Evolutionary conservation across 2,888 invertebrate genomes (phyloP), one percentile per base, ranked within the genome.

Genomic region (Pristionchus japonicus): DNA sequence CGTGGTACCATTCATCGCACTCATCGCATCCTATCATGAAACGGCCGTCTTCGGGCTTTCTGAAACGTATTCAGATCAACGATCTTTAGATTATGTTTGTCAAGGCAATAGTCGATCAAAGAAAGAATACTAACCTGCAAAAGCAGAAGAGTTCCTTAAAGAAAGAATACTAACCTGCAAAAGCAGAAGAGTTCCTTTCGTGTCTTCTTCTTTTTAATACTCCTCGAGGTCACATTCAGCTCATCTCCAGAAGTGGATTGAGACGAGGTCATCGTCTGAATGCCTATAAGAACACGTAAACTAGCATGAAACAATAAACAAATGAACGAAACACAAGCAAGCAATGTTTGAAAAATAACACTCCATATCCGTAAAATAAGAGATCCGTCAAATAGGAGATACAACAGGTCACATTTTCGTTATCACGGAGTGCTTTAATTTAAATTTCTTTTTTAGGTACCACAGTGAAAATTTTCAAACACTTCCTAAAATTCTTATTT

Each of bases 1-100:
- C 86, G 74, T 86, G 86, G 34, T 86, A 86, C 86, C 86, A 86
- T 52, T 74, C 86, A 17, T 74, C 52, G 37, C 86, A 86, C 20
- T 49, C 6, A 31, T 86, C 86, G 37, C 86, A 86, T 49, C 37
- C 47, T 9, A 86, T 86, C 86, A 86, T 86, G 49, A 86, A 86
- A 4, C 86, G 67, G 11, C 34, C 17, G 15, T 9, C 47, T 23
- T 70, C 86, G 31, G 85, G 43, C 67, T 47, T 17, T 57, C 82
- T 82, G 20, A 82, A 82, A 9, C 7, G 27, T 11, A 27, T 52
- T n/a, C n/a, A n/a, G n/a, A n/a, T n/a, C n/a, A n/a, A n/a, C n/a
- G n/a, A n/a, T n/a, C n/a, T n/a, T n/a, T n/a, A n/a, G n/a, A 27
- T 20, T 31, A 11, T 34, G 27, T 11, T 34, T 11, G 34, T 34